phyloP scores from a whole-genome alignment of 2,888 invertebrate species.

The Caenorhabditis wallacei region DNA sequence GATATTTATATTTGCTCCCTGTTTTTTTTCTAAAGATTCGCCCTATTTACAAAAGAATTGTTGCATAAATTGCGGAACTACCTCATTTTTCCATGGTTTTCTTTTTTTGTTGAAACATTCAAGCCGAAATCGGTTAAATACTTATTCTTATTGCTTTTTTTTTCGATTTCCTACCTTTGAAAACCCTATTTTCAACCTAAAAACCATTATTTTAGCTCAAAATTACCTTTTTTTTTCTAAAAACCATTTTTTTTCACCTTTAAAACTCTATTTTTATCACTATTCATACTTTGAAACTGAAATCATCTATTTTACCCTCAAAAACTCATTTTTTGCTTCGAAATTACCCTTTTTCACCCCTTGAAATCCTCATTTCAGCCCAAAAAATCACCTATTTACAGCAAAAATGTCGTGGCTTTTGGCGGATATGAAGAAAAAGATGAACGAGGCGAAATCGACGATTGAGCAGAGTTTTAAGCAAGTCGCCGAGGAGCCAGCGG shows the following conservation, averaged over 20 bases:
- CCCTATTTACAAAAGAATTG: not conserved
- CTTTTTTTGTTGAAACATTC: not conserved
- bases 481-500: conserved; percentile 8
- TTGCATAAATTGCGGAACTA: conserved; percentile 28
- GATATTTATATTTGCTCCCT: conserved; percentile 33
- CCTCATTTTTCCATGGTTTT: not conserved
- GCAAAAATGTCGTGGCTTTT: conserved; percentile 72
- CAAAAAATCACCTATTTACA: not conserved
- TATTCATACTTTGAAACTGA: too few relatives aligned
- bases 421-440: conserved; percentile 68
- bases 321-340: too few relatives aligned
- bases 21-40: conserved; percentile 22
- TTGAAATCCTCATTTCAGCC: too few relatives aligned
- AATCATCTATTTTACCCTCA: too few relatives aligned
- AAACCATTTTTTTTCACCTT: too few relatives aligned
- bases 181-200: too few relatives aligned
- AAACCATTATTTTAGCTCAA: too few relatives aligned
- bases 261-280: too few relatives aligned
- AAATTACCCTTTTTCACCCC: too few relatives aligned
- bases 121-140: conserved; percentile 43
- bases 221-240: too few relatives aligned
- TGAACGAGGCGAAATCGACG: conserved; percentile 66
- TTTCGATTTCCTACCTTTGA: too few relatives aligned
- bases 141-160: not conserved
- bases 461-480: conserved; percentile 67